Base-by-base conservation (phyloP, 2,113 vertebrate species). In the Dromaius novaehollandiae region DNA sequence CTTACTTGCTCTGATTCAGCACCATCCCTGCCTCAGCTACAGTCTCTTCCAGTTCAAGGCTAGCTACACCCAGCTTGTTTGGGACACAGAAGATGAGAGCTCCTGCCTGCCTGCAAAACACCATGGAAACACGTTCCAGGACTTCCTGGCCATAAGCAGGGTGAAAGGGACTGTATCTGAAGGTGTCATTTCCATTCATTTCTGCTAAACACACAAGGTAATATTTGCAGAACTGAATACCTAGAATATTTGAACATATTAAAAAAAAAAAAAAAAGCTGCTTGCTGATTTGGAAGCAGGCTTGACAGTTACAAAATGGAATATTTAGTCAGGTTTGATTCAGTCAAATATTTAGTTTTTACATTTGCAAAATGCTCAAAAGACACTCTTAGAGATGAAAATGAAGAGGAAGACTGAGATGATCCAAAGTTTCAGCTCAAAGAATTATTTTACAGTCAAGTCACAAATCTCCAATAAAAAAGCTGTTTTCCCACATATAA, bases 41-140 rank as follows among this genome's bases (percentile, higher is more conserved):
- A 30, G 53, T 42, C 17, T 63, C 42, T 46, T n/a, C 40, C 40
- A 32, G 32, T 6, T 9, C 42, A 64, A 42, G 14, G 50, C 55
- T 28, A 10, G 30, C n/a, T 19, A 19, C 51, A 42, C 65, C 32
- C 44, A 56, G 25, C 14, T 9, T 10, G 28, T 28, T 18, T 6
- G 44, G 42, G 15, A 42, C 13, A 48, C 25, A 12, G 21, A 26
- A 56, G 38, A 13, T 1, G 4, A 53, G 40, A 0, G 1, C 34
- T 74, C 32, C 66, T 28, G 19, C 2, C 32, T 65, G 53, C 14
- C 46, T 14, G 53, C 68, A 60, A 25, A 34, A 19, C 0, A 0
- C 25, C 36, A 11, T 0, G 17, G 73, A 53, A 69, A 40, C 32
- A 7, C 0, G 1, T 14, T 24, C 46, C 13, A 2, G 3, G 11